Base-by-base conservation (phyloP, 2,797 vertebrate species). In the Syndactyla subalaris region DNA sequence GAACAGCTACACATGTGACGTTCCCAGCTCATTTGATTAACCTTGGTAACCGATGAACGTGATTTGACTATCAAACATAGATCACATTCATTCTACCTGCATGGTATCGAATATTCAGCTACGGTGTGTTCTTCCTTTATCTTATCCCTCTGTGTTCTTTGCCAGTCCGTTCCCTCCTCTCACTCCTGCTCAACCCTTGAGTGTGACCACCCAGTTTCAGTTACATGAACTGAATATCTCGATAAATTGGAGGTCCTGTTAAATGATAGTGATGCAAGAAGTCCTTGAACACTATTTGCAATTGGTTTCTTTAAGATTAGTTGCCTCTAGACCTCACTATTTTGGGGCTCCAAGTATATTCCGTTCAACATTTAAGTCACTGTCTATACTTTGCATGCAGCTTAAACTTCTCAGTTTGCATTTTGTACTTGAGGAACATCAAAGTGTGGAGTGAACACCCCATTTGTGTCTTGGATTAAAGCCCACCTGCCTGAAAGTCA, bases 171-270 rank as follows among this genome's bases (percentile, higher is more conserved):
- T 82, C 63, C 65, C n/a, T 92, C 22, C 49, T 80, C 54, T 94
- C 58, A 21, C 41, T 92, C 77, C 41, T 30, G 22, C 26, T 87
- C 43, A 46, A 48, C 32, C 57, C 57, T 34, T 87, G 45, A 86
- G 41, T 45, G 32, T 85, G 74, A 89, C 71, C 65, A 87, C 71
- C 89, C 88, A 93, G 95, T 95, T 95, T 95, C 93, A 93, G 88
- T 93, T 96, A 86, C 55, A 54, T 54, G 48, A 63, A 61, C 29
- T 55, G 29, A 74, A 18, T 58, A 55, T 55, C 41, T 58, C 13
- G 12, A 2, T 38, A 63, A 82, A 18, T 77, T 57, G 46, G 18
- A 72, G 26, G 20, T 63, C 45, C 67, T 57, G 21, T 57, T 71
- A 86, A 43, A 45, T 62, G 4, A 59, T 8, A 72, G 34, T 1